Evolutionary conservation across 1,140 invertebrate species (phyloP), one percentile per base, ranked within the genome.

Genomic region (Vanessa tameamea): DNA sequence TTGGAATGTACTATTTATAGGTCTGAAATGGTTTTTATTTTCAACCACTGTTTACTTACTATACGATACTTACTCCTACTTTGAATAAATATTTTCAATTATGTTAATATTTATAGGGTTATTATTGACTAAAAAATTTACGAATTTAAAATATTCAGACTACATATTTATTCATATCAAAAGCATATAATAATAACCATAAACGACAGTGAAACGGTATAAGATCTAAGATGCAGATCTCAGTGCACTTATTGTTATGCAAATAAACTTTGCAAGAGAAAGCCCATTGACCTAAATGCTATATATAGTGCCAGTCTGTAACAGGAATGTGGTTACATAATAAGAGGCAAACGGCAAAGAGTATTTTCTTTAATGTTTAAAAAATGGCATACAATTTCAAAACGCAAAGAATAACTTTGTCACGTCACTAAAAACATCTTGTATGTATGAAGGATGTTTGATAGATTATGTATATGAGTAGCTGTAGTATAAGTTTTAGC

Each of bases 211-310:
- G 8, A 57, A 53, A 53, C 50, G n/a, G 50, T 8, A 14, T 51
- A 53, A 53, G 50, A 53, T 43, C 37, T 43, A 43, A 53, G 50
- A 31, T 31, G 26, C 26, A 31, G 26, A n/a, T 53, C 50, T 15
- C 8, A 23, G 53, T 57, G 9, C 53, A 55, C 4, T 23, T 37
- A 55, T 55, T 53, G 48, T 48, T 67, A 16, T 43, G 53, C 55
- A 55, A 67, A 67, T 37, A 67, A 37, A 55, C 65, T 53, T 16
- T 67, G 50, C 53, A 67, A 37, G 53, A 26, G 50, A 53, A 55
- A 67, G 50, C 50, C 65, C 53, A 48, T 67, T 67, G 65, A 67
- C 65, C 65, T 67, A 67, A 50, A 55, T 67, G 65, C 65, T 67
- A 55, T 67, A 67, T 67, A 50, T 53, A 67, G 65, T 67, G 65